These are phyloP conservation scores for Neopelma chrysocephalum DNA, from an alignment of 2,797 vertebrate genomes.

Conservation along the genomic window DNA sequence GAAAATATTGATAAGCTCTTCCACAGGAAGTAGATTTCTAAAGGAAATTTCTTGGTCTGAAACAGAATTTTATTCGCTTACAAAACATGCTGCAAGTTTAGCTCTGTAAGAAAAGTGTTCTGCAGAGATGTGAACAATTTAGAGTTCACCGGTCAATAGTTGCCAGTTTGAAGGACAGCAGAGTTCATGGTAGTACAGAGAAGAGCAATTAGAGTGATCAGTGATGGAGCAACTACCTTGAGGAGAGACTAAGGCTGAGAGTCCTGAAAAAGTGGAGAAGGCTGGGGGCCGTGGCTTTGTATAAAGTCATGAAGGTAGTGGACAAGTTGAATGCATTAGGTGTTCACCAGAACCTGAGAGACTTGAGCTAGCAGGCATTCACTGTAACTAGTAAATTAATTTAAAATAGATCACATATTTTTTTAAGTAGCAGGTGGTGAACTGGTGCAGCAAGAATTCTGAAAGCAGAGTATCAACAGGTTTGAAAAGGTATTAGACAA, in stretches of 20 bases:
- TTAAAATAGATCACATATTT: neutral
- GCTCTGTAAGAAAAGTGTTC: neutral
- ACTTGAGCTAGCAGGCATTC: neutral
- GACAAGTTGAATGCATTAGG: neutral
- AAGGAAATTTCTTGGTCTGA: neutral
- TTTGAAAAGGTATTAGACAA: neutral
- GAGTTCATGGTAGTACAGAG: neutral
- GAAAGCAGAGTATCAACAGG: neutral
- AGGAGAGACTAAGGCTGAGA: neutral
- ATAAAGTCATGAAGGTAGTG: neutral
- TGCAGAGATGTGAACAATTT: neutral
- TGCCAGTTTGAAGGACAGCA: neutral
- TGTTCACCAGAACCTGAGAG: neutral
- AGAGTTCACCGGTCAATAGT: neutral
- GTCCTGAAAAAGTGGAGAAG: neutral
- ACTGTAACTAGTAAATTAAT: neutral
- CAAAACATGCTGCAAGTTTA: neutral
- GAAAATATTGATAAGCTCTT: neutral
- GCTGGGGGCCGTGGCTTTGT: neutral
- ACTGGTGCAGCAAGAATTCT: neutral
- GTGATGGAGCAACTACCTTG: neutral
- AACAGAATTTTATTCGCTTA: neutral
- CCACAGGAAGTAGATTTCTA: neutral
- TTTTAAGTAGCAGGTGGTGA: neutral
- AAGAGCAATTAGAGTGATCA: neutral